Evolutionary conservation across 2,888 invertebrate species (phyloP).

Genomic region (Ophraella communa): DNA sequence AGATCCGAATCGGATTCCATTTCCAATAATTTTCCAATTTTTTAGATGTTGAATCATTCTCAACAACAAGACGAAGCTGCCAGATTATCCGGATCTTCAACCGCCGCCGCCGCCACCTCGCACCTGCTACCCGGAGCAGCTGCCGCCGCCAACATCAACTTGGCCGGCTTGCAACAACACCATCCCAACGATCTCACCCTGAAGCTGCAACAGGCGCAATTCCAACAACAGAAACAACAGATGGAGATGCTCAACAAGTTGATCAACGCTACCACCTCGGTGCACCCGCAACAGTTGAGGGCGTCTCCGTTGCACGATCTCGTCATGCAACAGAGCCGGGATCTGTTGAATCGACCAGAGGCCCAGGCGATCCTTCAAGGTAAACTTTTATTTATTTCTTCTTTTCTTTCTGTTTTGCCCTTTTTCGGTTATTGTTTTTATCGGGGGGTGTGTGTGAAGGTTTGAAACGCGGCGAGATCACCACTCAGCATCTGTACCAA

Average conservation of each 20-base stretch:
- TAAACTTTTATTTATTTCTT: conserved; percentile 48
- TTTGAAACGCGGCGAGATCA: conserved; percentile 78
- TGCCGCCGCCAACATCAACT: conserved; percentile 33
- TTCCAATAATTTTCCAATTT: conserved; percentile 5
- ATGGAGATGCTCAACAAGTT: conserved; percentile 58
- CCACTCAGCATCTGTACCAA: conserved; percentile 76
- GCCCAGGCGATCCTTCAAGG: conserved; percentile 80
- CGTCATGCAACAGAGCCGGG: conserved; percentile 64
- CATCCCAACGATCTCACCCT: conserved; percentile 57
- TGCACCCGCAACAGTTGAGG: conserved; percentile 48
- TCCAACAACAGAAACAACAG: conserved; percentile 57
- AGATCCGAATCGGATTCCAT: neutral
- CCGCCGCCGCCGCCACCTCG: too few species aligned
- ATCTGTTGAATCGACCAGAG: conserved; percentile 75
- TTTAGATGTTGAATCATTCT: conserved; percentile 68
- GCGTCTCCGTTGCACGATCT: conserved; percentile 60
- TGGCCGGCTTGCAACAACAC: conserved; percentile 32
- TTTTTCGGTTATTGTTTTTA: too few species aligned
- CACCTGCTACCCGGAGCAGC: too few species aligned
- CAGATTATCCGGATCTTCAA: conserved; percentile 31
- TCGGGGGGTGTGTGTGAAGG: conserved; percentile 65
- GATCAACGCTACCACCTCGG: conserved; percentile 48
- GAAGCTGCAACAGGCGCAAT: conserved; percentile 62
- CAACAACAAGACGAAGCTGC: conserved; percentile 58
- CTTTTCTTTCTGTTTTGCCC: too few species aligned